Percentiles rank a stretch among this genome's conserved stretches.
These are phyloP conservation scores for Barypeithes pellucidus DNA, from an alignment of 2,888 invertebrate species.

Conservation along the genomic window DNA sequence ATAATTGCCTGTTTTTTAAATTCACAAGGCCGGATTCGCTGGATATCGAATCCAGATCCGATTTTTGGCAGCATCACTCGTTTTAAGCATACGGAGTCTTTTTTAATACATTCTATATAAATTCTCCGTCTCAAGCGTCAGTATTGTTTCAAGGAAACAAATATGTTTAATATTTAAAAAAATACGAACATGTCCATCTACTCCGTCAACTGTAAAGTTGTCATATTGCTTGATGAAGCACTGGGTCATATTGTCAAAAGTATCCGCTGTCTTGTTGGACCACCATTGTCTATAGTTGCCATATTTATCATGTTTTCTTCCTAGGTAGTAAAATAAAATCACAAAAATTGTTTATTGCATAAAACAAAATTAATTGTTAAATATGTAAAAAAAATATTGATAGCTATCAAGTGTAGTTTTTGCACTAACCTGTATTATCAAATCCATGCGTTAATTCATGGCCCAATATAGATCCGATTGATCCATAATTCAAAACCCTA, in stretches of 20 bases:
- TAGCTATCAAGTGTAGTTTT: not conserved
- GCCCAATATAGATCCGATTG: conserved; percentile 84
- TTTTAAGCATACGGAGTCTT: too few species aligned
- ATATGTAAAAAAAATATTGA: too few species aligned
- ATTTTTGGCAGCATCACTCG: too few species aligned
- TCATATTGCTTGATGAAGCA: conserved; percentile 92
- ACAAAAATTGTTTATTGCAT: too few species aligned
- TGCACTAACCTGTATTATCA: conserved; percentile 71
- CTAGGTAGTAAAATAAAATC: conserved; percentile 71
- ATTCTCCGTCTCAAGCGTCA: too few species aligned
- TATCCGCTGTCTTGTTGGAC: conserved; percentile 83
- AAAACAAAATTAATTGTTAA: too few species aligned
- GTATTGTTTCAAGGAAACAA: too few species aligned
- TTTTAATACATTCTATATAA: too few species aligned
- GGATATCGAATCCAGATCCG: too few species aligned
- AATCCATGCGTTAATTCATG: conserved; percentile 80
- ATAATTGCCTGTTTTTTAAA: too few species aligned
- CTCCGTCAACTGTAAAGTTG: conserved; percentile 77
- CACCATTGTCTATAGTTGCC: conserved; percentile 95
- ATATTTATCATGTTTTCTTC: conserved; percentile 87
- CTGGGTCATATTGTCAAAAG: conserved; percentile 83
- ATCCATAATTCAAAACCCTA: conserved; percentile 88
- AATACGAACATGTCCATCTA: conserved; percentile 77
- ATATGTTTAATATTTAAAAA: too few species aligned
- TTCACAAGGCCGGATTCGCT: too few species aligned